phyloP scores from a whole-genome alignment of 2,888 invertebrate species.

The Oscheius sp. region DNA sequence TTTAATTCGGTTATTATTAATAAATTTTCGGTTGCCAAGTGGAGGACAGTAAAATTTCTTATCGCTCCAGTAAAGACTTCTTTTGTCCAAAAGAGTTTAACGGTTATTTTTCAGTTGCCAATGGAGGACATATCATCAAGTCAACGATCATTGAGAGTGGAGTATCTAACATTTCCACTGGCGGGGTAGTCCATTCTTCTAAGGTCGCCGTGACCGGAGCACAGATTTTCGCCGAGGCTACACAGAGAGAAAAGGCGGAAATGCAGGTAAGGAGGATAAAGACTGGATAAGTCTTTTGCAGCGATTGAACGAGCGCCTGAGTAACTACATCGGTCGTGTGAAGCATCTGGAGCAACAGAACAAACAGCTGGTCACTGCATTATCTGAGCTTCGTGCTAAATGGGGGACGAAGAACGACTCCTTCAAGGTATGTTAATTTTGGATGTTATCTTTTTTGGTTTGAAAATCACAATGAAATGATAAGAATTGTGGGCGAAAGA shows the following conservation, averaged over 20 bases:
- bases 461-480: neutral
- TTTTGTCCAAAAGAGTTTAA: too few species aligned
- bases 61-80: too few species aligned
- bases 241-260: constrained; percentile 25
- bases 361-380: constrained; percentile 6
- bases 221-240: constrained; percentile 21
- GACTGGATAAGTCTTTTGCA: neutral
- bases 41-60: too few species aligned
- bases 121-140: neutral
- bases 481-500: neutral
- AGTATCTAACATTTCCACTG: constrained; percentile 3
- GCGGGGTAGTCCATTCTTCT: neutral
- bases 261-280: constrained; percentile 8
- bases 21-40: too few species aligned
- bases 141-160: constrained; percentile 13
- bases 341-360: constrained; percentile 26
- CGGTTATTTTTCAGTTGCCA: constrained; percentile 1
- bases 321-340: constrained; percentile 21
- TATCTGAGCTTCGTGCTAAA: constrained; percentile 11
- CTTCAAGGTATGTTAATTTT: constrained; percentile 21
- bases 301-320: constrained; percentile 21
- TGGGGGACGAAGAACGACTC: constrained; percentile 25
- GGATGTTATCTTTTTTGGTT: constrained; percentile 3
- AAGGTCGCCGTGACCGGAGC: constrained; percentile 28
- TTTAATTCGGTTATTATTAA: too few species aligned